Conservation (phyloP, 1,140 invertebrate genomes). For the Drosophila bifasciata region DNA sequence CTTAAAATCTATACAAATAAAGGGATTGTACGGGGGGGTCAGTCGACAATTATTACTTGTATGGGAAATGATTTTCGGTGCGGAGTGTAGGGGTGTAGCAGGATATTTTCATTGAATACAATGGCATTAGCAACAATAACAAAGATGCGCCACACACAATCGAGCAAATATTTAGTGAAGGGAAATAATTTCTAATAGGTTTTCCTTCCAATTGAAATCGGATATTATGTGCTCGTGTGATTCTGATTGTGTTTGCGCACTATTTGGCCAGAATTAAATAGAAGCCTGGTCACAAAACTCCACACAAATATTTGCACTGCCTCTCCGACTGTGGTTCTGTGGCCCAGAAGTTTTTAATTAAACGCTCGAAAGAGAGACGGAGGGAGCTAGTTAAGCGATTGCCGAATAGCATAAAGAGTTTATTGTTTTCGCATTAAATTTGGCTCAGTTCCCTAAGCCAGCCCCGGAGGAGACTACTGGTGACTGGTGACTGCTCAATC, state of each 20-base stretch:
- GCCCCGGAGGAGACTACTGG: too few species aligned
- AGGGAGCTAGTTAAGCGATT: slow-evolving; percentile 31
- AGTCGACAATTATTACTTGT: slow-evolving; percentile 33
- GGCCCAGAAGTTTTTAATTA: slow-evolving; percentile 65
- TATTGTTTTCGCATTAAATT: slow-evolving; percentile 43
- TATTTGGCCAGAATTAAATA: slow-evolving; percentile 56
- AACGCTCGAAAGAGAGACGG: slow-evolving; percentile 25
- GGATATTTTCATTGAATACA: slow-evolving; percentile 52
- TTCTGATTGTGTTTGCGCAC: slow-evolving; percentile 44
- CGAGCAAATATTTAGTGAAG: slow-evolving; percentile 70
- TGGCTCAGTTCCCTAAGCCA: slow-evolving; percentile 20
- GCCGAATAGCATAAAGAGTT: slow-evolving; percentile 38
- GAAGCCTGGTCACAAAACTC: slow-evolving; percentile 24
- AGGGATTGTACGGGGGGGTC: slow-evolving; percentile 21
- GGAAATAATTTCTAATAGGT: slow-evolving; percentile 80
- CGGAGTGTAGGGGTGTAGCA: not conserved
- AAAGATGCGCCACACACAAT: slow-evolving; percentile 47
- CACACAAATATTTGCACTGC: slow-evolving; percentile 42
- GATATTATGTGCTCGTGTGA: slow-evolving; percentile 55
- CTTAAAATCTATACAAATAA: slow-evolving; percentile 54
- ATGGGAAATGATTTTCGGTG: slow-evolving; percentile 51
- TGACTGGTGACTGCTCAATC: slow-evolving; percentile 1
- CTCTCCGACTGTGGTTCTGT: slow-evolving; percentile 20
- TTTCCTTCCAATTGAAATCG: slow-evolving; percentile 72
- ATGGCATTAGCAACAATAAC: slow-evolving; percentile 52